Percentiles rank a stretch among this genome's conserved stretches.
These are phyloP conservation scores for Nycticorax nycticorax DNA, from an alignment of 2,113 vertebrate species.

Conservation along the genomic window DNA sequence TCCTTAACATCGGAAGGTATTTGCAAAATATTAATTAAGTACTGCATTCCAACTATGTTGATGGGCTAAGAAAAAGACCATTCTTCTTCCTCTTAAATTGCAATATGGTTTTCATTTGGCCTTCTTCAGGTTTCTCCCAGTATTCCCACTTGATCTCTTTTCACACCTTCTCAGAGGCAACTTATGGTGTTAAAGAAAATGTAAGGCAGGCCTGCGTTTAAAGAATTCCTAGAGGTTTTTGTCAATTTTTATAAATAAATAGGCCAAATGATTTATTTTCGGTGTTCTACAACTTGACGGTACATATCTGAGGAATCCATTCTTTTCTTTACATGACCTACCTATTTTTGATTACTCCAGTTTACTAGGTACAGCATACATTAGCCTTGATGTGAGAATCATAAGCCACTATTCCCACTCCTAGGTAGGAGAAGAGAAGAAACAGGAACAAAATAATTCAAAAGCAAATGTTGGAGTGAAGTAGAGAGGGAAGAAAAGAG, in stretches of 20 bases:
- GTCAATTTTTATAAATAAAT: neutral
- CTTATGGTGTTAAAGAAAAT: neutral
- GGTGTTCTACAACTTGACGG: neutral
- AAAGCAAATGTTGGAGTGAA: neutral
- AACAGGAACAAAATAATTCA: neutral
- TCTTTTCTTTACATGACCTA: neutral
- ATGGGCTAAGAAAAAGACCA: neutral
- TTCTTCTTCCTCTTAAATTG: neutral
- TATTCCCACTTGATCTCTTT: neutral
- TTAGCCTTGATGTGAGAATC: neutral
- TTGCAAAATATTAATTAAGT: neutral
- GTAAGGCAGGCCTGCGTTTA: neutral
- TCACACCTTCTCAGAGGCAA: neutral
- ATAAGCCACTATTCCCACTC: neutral
- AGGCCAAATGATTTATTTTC: neutral
- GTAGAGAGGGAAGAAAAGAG: neutral
- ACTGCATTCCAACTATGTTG: neutral
- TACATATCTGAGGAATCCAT: neutral
- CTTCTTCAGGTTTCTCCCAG: neutral
- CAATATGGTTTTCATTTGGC: neutral
- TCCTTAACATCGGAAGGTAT: neutral
- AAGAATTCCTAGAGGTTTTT: neutral
- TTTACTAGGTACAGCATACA: neutral
- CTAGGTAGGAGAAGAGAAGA: neutral
- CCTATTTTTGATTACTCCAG: neutral